These are phyloP conservation scores for Heloderma charlesbogerti DNA, from an alignment of 2,113 vertebrate genomes.

Conservation along the genomic window DNA sequence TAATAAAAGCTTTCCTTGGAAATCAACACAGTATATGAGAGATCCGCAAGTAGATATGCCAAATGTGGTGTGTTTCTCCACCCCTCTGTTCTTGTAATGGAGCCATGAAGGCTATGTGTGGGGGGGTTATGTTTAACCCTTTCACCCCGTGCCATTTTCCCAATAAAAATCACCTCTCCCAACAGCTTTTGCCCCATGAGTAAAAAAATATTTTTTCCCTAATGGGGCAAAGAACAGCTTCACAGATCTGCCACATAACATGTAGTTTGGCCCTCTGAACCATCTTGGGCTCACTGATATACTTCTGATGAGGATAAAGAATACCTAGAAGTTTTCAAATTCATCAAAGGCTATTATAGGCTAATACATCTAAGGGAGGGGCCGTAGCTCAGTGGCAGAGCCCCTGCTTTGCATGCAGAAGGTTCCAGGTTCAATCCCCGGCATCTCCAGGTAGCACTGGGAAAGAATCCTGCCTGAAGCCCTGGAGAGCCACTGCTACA, in stretches of 20 bases:
- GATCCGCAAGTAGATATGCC: background rate
- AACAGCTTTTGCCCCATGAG: background rate
- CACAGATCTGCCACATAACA: background rate
- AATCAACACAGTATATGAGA: background rate
- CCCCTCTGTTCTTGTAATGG: background rate
- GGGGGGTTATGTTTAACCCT: background rate
- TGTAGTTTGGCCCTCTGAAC: background rate
- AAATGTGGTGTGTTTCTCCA: background rate
- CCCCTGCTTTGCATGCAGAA: no score
- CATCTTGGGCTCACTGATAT: background rate
- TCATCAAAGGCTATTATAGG: background rate
- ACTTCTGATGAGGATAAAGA: background rate
- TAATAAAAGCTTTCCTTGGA: background rate
- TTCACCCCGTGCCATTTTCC: background rate
- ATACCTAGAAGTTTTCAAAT: background rate
- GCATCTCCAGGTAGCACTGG: no score
- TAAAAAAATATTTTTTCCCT: background rate
- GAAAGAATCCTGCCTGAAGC: no score
- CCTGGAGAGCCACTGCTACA: no score
- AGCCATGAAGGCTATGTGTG: background rate
- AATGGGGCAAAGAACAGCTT: background rate
- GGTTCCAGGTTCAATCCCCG: no score
- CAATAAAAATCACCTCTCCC: background rate
- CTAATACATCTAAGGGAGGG: no score
- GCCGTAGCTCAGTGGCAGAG: no score